These are phyloP conservation scores for Liolophura sinensis DNA, from an alignment of 1,140 invertebrate genomes.

Conservation along the genomic window DNA sequence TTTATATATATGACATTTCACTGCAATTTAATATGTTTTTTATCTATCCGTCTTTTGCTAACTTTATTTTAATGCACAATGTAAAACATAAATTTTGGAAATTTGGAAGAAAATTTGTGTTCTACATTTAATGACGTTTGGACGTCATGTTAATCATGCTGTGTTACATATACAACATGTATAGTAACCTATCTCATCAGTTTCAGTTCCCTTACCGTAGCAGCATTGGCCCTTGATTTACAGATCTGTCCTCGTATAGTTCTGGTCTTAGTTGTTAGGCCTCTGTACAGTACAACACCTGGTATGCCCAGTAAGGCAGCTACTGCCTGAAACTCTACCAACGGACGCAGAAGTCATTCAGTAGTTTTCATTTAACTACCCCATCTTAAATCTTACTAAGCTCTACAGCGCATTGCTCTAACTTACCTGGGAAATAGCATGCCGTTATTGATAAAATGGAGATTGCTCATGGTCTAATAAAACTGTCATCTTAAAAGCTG, in stretches of 20 bases:
- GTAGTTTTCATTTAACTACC: neutral
- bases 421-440: neutral
- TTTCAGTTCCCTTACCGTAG: constrained; percentile 65
- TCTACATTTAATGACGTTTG: neutral
- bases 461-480: neutral
- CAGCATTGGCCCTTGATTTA: constrained; percentile 80
- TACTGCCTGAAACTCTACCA: constrained; percentile 74
- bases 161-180: neutral
- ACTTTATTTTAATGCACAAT: neutral
- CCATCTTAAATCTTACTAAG: neutral
- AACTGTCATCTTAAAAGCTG: neutral
- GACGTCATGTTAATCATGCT: neutral
- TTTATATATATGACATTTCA: too few species aligned
- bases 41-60: neutral
- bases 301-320: constrained; percentile 82
- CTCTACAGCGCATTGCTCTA: neutral
- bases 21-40: neutral
- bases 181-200: neutral
- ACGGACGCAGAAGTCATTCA: constrained; percentile 29
- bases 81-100: neutral
- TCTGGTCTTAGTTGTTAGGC: constrained; percentile 82
- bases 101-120: neutral
- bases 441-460: neutral
- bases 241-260: constrained; percentile 81
- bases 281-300: constrained; percentile 73